A percentile compares a stretch with the other conserved stretches of the same genome.
These are phyloP conservation scores for Calyptommatus sinebrachiatus DNA, from an alignment of 2,113 vertebrate species.

Conservation along the genomic window DNA sequence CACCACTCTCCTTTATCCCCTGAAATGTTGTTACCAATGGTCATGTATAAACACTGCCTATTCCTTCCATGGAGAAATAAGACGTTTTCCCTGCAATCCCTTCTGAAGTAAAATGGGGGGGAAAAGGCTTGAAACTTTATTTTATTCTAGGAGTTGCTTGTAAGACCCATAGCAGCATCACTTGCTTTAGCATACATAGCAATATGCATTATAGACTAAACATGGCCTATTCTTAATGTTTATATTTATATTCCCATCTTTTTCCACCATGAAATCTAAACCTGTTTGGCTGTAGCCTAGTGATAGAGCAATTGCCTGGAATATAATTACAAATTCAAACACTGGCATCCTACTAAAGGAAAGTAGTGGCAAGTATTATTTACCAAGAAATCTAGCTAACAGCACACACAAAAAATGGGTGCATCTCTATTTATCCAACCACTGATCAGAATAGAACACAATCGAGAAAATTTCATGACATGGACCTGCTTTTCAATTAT, in stretches of 20 bases:
- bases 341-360: no score
- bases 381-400: no score
- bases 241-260: not conserved
- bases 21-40: constrained; percentile 22
- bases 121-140: constrained; percentile 38
- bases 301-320: not conserved
- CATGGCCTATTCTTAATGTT: not conserved
- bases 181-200: constrained; percentile 45
- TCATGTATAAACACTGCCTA: constrained; percentile 2
- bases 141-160: constrained; percentile 13
- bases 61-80: constrained; percentile 14
- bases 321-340: no score
- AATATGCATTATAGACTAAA: constrained; percentile 26
- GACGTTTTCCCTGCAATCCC: not conserved
- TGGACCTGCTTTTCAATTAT: no score
- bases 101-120: constrained; percentile 38
- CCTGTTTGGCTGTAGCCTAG: not conserved
- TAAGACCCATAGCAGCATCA: constrained; percentile 46
- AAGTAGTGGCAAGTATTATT: no score
- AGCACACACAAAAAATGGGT: no score
- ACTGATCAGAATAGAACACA: no score
- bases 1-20: constrained; percentile 1
- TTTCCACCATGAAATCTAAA: not conserved
- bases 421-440: no score
- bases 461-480: no score